Evolutionary conservation across 2,888 invertebrate species (phyloP).

Genomic region (Xanthorhoe spadicearia): DNA sequence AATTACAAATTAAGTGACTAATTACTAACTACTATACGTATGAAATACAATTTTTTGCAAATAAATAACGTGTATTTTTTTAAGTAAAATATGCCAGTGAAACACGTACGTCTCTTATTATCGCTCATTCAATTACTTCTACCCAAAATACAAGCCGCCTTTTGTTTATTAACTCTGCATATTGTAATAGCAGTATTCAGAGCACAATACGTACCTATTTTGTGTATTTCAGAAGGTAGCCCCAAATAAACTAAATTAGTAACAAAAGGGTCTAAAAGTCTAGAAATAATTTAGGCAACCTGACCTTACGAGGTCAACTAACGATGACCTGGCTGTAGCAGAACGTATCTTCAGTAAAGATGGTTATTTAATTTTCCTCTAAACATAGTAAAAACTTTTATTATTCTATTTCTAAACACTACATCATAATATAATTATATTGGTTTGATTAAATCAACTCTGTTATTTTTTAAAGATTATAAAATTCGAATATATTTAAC

Average conservation of each 20-base stretch:
- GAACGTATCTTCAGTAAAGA: background rate
- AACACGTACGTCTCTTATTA: background rate
- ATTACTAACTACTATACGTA: no score
- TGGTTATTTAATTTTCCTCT: background rate
- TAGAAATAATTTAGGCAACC: constrained; percentile 21
- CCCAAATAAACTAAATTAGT: constrained; percentile 15
- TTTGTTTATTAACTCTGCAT: background rate
- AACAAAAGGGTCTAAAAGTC: constrained; percentile 11
- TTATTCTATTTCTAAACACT: background rate
- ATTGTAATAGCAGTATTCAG: background rate
- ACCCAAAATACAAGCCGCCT: background rate
- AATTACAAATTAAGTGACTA: no score
- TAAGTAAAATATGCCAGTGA: background rate
- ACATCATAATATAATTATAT: background rate
- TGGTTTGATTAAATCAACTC: background rate
- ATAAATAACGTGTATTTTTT: no score
- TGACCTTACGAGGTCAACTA: constrained; percentile 10
- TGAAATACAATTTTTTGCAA: no score
- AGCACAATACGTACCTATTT: background rate
- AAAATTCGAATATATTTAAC: no score
- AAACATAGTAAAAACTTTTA: background rate
- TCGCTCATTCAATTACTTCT: background rate
- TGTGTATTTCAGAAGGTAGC: constrained; percentile 7
- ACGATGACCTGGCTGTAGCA: background rate
- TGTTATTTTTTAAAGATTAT: background rate